Conservation (phyloP, 2,113 vertebrate species). For the Ammodytes dubius region DNA sequence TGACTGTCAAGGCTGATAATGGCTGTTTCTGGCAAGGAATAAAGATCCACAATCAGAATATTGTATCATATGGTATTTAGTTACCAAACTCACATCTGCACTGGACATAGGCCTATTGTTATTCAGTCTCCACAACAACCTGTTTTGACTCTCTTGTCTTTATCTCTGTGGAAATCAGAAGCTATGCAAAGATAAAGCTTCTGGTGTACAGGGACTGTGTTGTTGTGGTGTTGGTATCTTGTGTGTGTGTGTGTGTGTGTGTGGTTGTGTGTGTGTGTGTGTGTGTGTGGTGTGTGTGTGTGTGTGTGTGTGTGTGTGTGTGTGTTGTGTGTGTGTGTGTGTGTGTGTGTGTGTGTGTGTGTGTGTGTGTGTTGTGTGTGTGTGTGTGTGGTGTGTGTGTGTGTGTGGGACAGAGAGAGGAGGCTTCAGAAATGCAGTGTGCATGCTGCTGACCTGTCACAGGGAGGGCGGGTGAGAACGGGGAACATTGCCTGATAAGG, state of each 20-base stretch:
- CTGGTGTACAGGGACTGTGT: not conserved
- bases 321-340: conserved; percentile 10
- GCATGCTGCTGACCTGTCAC: conserved; percentile 64
- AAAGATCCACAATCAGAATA: no score
- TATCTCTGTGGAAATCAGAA: conserved; percentile 43
- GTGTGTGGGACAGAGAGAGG: conserved; percentile 5
- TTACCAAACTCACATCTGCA: no score
- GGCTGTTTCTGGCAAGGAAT: no score
- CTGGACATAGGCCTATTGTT: no score
- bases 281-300: conserved; percentile 14
- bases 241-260: conserved; percentile 10
- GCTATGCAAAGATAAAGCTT: conserved; percentile 37
- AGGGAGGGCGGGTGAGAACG: conserved; percentile 38
- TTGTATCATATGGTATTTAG: no score
- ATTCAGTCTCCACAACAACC: no score
- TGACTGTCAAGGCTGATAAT: no score
- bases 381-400: conserved; percentile 3
- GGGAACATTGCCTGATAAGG: conserved; percentile 74
- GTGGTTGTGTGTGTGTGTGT: conserved; percentile 19
- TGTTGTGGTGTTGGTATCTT: no score
- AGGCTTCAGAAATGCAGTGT: conserved; percentile 45
- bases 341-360: conserved; percentile 4
- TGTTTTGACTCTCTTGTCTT: conserved; percentile 16
- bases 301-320: conserved; percentile 21
- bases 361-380: conserved; percentile 13